These are phyloP conservation scores for Mesembrinibis cayennensis DNA, from an alignment of 2,113 vertebrate genomes.

Conservation along the genomic window DNA sequence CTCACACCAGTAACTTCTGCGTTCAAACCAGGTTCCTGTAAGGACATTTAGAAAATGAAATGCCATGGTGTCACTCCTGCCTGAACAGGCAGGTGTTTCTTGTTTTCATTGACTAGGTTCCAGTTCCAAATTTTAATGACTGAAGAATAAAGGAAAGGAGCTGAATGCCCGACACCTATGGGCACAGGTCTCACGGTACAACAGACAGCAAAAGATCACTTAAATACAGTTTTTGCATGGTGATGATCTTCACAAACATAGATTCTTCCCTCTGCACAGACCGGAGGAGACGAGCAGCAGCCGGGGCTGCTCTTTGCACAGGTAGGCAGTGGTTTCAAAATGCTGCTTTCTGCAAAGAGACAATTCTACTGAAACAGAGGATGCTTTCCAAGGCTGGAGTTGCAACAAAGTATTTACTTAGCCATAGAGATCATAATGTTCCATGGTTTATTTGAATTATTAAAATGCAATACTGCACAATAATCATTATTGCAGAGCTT, in stretches of 20 bases:
- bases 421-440: constrained; percentile 24
- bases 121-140: not conserved
- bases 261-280: not conserved
- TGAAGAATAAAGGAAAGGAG: not conserved
- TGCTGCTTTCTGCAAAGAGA: not conserved
- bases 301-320: not conserved
- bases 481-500: constrained; percentile 56
- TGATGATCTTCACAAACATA: not conserved
- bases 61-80: not conserved
- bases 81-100: not conserved
- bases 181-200: not conserved
- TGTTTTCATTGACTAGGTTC: not conserved
- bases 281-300: not conserved
- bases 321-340: not conserved
- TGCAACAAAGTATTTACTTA: constrained; percentile 40
- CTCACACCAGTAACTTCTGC: not conserved
- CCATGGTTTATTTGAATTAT: constrained; percentile 63
- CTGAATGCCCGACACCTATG: not conserved
- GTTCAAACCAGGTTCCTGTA: not conserved
- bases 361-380: not conserved
- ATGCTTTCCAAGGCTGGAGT: constrained; percentile 1
- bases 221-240: not conserved
- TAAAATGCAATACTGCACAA: constrained; percentile 64
- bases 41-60: not conserved
- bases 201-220: not conserved